Conservation (phyloP, 2,797 vertebrate species). For the Mormyrops boulengeri region DNA sequence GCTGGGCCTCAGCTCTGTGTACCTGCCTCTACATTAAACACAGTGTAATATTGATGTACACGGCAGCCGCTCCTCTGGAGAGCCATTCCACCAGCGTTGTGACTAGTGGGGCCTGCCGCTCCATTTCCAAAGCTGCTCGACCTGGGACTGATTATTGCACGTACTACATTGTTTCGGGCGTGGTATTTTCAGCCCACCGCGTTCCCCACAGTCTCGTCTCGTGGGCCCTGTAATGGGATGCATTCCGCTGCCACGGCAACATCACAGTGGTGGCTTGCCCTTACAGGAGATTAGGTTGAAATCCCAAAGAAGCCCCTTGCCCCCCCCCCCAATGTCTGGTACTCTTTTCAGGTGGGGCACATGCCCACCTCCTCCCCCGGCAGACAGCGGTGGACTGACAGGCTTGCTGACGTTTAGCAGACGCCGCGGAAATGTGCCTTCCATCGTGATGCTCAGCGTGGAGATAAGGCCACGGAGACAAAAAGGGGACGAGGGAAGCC, state of each 20-base stretch:
- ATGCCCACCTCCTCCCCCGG: background rate
- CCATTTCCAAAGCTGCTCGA: background rate
- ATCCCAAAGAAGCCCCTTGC: background rate
- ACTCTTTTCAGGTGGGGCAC: background rate
- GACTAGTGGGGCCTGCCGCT: background rate
- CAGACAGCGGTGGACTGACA: background rate
- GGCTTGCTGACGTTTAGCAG: too few relatives aligned
- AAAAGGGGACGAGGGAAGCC: background rate
- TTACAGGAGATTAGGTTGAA: background rate
- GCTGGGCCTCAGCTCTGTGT: background rate
- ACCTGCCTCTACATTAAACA: conserved; percentile 6
- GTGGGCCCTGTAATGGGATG: background rate
- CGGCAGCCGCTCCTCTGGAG: background rate
- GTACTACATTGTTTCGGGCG: background rate
- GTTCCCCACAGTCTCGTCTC: background rate
- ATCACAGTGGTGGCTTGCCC: background rate
- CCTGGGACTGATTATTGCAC: background rate
- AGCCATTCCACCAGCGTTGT: background rate
- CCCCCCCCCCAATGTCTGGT: background rate
- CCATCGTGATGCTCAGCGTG: background rate
- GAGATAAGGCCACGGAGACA: background rate
- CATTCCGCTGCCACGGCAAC: background rate
- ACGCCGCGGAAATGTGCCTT: background rate
- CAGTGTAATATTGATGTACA: conserved; percentile 7
- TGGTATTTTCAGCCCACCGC: background rate